A percentile compares a stretch with the other conserved stretches of the same genome.
phyloP scores from a whole-genome alignment of 2,797 vertebrate genomes.

The Falco cherrug region DNA sequence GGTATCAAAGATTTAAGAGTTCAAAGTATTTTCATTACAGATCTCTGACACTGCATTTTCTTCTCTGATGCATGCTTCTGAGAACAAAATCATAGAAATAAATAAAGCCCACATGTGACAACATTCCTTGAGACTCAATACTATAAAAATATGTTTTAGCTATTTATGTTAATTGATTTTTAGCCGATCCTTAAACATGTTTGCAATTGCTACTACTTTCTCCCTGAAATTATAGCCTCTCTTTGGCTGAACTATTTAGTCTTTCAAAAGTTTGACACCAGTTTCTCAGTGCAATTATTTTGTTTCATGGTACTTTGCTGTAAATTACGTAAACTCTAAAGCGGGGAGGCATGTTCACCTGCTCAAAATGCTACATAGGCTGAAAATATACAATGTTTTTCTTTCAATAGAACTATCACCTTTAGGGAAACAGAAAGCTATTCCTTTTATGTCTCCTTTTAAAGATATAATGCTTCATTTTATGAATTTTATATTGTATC shows the following conservation, averaged over 20 bases:
- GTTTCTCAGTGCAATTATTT: constrained; percentile 20
- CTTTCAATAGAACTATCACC: background rate
- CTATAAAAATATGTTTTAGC: constrained; percentile 8
- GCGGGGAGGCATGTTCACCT: background rate
- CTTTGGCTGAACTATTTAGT: background rate
- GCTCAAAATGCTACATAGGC: background rate
- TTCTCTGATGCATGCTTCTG: background rate
- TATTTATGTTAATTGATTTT: constrained; percentile 32
- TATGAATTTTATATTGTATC: background rate
- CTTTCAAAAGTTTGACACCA: constrained; percentile 34
- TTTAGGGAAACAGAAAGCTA: background rate
- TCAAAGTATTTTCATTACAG: background rate
- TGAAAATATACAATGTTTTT: background rate
- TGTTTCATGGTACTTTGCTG: background rate
- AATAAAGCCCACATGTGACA: background rate
- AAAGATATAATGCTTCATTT: background rate
- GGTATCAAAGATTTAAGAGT: background rate
- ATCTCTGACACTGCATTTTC: background rate
- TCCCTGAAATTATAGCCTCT: constrained; percentile 18
- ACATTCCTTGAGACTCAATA: background rate
- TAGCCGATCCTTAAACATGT: background rate
- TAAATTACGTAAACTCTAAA: constrained; percentile 3
- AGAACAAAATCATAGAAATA: constrained; percentile 2
- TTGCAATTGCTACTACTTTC: constrained; percentile 14
- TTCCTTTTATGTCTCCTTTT: background rate